Base-by-base conservation (phyloP, 2,888 invertebrate genomes). In the Heteromyza rotundicornis region DNA sequence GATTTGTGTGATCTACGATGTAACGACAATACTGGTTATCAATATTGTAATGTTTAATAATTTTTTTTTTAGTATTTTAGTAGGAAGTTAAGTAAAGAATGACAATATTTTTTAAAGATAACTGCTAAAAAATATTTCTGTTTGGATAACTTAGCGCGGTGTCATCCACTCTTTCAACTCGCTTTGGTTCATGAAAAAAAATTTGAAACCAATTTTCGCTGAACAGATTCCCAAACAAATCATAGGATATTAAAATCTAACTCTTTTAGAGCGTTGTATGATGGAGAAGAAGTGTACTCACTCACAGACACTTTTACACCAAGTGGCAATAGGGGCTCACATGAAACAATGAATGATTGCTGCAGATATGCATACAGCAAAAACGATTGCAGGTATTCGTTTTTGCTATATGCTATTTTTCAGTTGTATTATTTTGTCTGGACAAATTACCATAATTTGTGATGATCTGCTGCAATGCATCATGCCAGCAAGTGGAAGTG, bases 401-500 rank as follows among this genome's bases (percentile, higher is more conserved):
- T n/a, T n/a, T n/a, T n/a, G n/a, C n/a, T n/a, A 40, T 12, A 40
- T 40, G 12, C 7, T 12, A 40, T 12, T 12, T 40, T n/a, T 40
- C n/a, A 14, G 40, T 3, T 7, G 3, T 40, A n/a, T n/a, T 12
- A 40, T 3, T n/a, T 3, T 7, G n/a, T n/a, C n/a, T 17, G 24
- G 50, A 50, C 17, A 61, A 61, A 61, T 61, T 61, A 61, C 52
- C 56, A 52, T 52, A 57, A 61, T 61, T 61, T 57, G 60, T 17
- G 57, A 22, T 52, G 60, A 61, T 61, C 60, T 57, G 52, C 51
- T 22, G 44, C 52, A 51, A 35, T 61, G 44, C 57, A 53, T 61
- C 57, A 61, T 27, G 52, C 51, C 51, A 24, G 20, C 16, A 17
- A 19, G 20, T 47, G 47, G 47, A 3, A 40, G 40, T 40, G 40